These are phyloP conservation scores for Pentamera pediparva DNA, from an alignment of 53 echinoderm and acorn worm species.

Conservation along the genomic window DNA sequence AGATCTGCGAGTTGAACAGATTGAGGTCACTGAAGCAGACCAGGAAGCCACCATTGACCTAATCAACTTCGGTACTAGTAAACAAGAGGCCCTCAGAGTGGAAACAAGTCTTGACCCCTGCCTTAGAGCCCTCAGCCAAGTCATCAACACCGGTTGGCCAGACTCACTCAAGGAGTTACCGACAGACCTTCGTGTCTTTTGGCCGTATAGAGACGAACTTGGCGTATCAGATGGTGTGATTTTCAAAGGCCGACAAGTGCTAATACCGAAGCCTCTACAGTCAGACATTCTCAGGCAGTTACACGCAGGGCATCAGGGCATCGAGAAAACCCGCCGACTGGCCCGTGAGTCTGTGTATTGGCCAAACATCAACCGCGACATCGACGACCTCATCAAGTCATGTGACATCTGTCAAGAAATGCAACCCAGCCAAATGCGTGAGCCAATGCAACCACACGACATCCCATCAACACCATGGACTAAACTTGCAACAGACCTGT, in stretches of 20 bases:
- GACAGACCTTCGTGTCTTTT: background rate
- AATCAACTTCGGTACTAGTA: conserved; percentile 30
- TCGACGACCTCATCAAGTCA: conserved; percentile 15
- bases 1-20: conserved; percentile 30
- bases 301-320: conserved; percentile 38
- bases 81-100: background rate
- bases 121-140: background rate
- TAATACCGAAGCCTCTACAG: conserved; percentile 1
- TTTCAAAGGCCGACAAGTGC: conserved; percentile 11
- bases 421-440: background rate
- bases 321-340: conserved; percentile 28
- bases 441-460: background rate
- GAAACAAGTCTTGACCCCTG: background rate
- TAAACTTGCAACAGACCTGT: conserved; percentile 32
- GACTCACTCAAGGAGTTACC: background rate
- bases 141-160: background rate
- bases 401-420: conserved; percentile 27
- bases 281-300: conserved; percentile 18
- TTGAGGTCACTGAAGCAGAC: conserved; percentile 5
- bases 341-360: conserved; percentile 59
- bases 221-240: background rate
- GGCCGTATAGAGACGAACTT: background rate
- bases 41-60: conserved; percentile 25
- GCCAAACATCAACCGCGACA: conserved; percentile 38
- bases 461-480: conserved; percentile 38